Conservation (phyloP, 2,888 invertebrate genomes). For the Odontocolon sp. region DNA sequence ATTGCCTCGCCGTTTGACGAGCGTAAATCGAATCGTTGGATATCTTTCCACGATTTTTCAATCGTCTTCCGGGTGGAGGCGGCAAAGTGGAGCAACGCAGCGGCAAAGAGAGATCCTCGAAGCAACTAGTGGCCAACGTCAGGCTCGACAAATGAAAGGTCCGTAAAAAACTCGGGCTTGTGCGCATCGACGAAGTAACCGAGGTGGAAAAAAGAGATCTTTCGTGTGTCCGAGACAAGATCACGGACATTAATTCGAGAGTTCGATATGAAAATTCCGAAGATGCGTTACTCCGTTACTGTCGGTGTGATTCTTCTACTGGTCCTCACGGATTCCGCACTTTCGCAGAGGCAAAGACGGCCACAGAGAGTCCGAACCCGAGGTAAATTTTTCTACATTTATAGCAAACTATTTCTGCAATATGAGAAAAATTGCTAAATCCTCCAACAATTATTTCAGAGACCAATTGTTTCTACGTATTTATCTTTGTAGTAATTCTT, state of each 20-base stretch:
- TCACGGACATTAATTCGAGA: constrained; percentile 40
- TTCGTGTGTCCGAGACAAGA: constrained; percentile 56
- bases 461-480: too few species aligned
- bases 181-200: constrained; percentile 25
- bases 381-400: constrained; percentile 63
- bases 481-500: too few species aligned
- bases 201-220: constrained; percentile 11
- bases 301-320: constrained; percentile 64
- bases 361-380: constrained; percentile 57
- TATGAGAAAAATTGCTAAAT: too few species aligned
- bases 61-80: constrained; percentile 12
- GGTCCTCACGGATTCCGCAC: constrained; percentile 55
- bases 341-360: constrained; percentile 62
- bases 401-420: constrained; percentile 13
- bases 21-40: constrained; percentile 16
- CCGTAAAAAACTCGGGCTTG: constrained; percentile 28
- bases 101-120: constrained; percentile 48
- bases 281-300: constrained; percentile 55
- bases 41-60: constrained; percentile 31
- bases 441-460: too few species aligned
- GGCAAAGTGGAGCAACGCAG: constrained; percentile 28
- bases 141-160: constrained; percentile 47
- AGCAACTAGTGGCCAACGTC: constrained; percentile 58
- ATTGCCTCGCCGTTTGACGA: background rate
- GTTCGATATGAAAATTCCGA: constrained; percentile 66